These are phyloP conservation scores for Phalera bucephala DNA, from an alignment of 2,888 invertebrate genomes.

Conservation along the genomic window DNA sequence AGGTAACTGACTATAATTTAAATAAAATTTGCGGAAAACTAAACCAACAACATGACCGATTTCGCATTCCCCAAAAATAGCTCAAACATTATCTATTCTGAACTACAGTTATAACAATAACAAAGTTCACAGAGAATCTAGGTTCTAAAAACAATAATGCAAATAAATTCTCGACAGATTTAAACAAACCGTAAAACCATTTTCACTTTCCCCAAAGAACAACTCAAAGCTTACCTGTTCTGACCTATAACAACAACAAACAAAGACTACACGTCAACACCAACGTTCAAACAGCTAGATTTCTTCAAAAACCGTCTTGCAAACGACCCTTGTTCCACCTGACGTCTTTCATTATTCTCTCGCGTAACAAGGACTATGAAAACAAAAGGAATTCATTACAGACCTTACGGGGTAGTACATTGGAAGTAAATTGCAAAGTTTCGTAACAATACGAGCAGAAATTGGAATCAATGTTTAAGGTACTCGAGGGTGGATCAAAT, in stretches of 20 bases:
- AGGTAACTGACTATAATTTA: too few species aligned
- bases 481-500: conserved; percentile 10
- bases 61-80: too few species aligned
- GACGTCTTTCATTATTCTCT: conserved; percentile 12
- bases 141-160: too few species aligned
- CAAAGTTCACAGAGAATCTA: too few species aligned
- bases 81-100: too few species aligned
- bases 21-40: too few species aligned
- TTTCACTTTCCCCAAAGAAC: neutral
- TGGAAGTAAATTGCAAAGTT: conserved; percentile 6
- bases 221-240: too few species aligned
- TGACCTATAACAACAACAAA: neutral
- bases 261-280: neutral
- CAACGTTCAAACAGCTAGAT: neutral
- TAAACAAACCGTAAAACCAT: too few species aligned
- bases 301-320: neutral
- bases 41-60: too few species aligned
- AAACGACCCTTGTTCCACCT: conserved; percentile 12
- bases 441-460: conserved; percentile 7
- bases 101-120: too few species aligned
- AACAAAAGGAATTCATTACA: conserved; percentile 14
- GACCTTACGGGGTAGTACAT: neutral
- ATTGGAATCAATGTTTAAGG: conserved; percentile 16
- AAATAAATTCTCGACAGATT: too few species aligned
- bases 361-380: neutral